Evolutionary conservation across 2,113 vertebrate species (phyloP).

Genomic region (Actinemys pallida): DNA sequence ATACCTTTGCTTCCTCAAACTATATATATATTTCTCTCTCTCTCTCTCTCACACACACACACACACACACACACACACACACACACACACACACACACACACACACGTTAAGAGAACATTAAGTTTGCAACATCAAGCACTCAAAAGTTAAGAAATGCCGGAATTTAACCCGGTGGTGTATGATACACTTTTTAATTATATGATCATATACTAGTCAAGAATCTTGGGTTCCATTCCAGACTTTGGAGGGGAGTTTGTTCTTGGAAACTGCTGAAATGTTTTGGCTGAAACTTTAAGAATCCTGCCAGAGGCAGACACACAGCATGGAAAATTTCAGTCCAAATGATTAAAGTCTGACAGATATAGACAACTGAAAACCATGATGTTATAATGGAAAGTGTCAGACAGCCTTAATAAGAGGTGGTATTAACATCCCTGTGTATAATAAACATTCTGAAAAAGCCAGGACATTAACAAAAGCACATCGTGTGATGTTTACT

Average conservation of each 20-base stretch:
- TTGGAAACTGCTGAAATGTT: background rate
- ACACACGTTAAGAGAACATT: background rate
- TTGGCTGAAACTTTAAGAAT: background rate
- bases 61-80: too few relatives aligned
- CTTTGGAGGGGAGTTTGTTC: background rate
- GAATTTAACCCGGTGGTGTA: background rate
- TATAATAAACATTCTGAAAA: background rate
- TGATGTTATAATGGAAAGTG: background rate
- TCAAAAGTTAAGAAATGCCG: background rate
- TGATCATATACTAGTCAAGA: background rate
- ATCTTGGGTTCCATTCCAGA: background rate
- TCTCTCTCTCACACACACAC: too few relatives aligned
- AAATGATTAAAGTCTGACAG: background rate
- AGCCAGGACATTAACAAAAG: background rate
- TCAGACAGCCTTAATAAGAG: background rate
- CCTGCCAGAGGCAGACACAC: background rate
- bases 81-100: too few relatives aligned
- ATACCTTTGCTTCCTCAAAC: background rate
- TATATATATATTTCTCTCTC: background rate
- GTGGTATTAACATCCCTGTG: background rate
- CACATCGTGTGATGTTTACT: fast-evolving
- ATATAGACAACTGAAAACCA: background rate
- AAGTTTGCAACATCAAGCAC: background rate
- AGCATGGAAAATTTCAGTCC: background rate
- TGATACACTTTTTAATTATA: background rate